Base-by-base conservation (phyloP, 64 coral and sea anemone species). In the Pachyseris speciosa region DNA sequence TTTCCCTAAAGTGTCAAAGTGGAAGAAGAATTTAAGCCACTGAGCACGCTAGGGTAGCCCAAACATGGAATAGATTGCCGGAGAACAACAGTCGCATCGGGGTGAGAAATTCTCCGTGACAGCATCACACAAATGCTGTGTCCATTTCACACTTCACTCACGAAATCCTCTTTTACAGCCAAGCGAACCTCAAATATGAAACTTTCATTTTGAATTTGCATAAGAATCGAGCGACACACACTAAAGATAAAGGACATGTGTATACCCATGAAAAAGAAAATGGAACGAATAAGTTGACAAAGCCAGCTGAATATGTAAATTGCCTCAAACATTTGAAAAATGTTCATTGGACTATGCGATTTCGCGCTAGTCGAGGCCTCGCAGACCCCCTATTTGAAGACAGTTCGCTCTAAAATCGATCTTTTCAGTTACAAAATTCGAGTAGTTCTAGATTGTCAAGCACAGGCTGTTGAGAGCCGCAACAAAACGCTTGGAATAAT, bases 271-370 rank as follows among this genome's bases (percentile, higher is more conserved):
- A 84, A 92, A 81, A 38, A 81, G 42, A 81, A 81, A 81, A 92
- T 77, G 52, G 57, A 84, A 80, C 51, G 66, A 91, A 78, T 83
- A 60, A 69, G 74, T 69, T 84, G 78, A 67, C 78, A 60, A n/a
- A 72, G 89, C 78, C 39, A 49, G 52, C 50, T 84, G 78, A 68
- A 84, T 92, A 92, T 92, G 89, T 69, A 92, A 92, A 92, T 92
- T 92, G 75, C 69, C n/a, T 58, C 13, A 92, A 84, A 75, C 89
- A 92, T 92, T 64, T 74, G 22, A 92, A 92, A 68, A 74, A 92
- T 92, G 89, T 84, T n/a, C 51, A 60, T 61, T 57, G 48, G 26
- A 28, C 9, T 55, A 16, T 61, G 73, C 4, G 43, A 39, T 38
- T 40, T 4, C 77, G 77, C 77, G 77, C 19, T 61, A 41, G 20